These are phyloP conservation scores for Paracyclopina nana DNA, from an alignment of 1,140 invertebrate genomes.

Conservation along the genomic window DNA sequence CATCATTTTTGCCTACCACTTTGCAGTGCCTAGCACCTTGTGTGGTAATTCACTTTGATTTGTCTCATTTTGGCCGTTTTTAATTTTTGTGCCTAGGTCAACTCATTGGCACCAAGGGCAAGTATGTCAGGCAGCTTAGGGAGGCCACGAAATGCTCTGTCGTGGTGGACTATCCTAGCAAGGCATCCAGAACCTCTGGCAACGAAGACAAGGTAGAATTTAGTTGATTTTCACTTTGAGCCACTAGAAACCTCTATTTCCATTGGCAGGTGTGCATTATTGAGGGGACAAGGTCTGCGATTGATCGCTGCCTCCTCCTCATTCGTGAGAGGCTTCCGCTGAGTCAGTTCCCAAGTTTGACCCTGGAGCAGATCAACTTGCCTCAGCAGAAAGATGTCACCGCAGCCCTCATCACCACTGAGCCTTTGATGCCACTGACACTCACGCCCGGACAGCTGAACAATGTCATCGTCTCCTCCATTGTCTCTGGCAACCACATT, in stretches of 20 bases:
- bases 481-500: slow-evolving; percentile 60
- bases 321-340: slow-evolving; percentile 57
- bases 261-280: slow-evolving; percentile 20
- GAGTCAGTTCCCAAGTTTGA: slow-evolving; percentile 51
- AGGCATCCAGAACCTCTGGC: no score
- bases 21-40: neutral
- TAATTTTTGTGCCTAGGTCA: no score
- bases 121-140: slow-evolving; percentile 59
- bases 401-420: slow-evolving; percentile 3
- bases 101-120: slow-evolving; percentile 63
- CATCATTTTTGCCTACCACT: no score
- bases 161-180: slow-evolving; percentile 49
- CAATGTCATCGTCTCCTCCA: slow-evolving; percentile 64
- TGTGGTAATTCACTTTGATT: no score
- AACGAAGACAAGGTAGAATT: no score
- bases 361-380: slow-evolving; percentile 46
- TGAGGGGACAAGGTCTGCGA: slow-evolving; percentile 43
- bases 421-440: slow-evolving; percentile 35
- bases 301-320: slow-evolving; percentile 53
- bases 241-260: no score
- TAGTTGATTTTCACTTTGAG: no score
- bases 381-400: neutral
- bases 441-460: slow-evolving; percentile 77
- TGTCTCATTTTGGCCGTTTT: no score
- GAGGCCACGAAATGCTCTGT: slow-evolving; percentile 51